Base-by-base conservation (phyloP, 2,797 vertebrate genomes). In the Spinus olivaceus region DNA sequence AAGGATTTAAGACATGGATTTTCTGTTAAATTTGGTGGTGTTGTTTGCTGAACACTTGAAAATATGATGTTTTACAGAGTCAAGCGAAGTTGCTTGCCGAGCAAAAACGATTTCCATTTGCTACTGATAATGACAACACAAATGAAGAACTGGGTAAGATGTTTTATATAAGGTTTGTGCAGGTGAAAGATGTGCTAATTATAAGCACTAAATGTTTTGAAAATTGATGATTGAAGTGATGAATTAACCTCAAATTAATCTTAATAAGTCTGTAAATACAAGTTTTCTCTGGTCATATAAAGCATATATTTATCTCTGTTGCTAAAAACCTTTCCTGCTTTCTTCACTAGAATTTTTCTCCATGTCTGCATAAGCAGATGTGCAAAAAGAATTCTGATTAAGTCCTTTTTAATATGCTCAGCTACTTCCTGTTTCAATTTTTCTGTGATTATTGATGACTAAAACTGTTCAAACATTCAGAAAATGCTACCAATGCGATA, bases 71-170 rank as follows among this genome's bases (percentile, higher is more conserved):
- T 92, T 97, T 95, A 78, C 98, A 99, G 99, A 99, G 97, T 95
- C 99, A 99, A 96, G 99, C 99, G 22, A 99, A 98, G 97, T 86
- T 99, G 89, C 98, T 99, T 91, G 98, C 99, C 69, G 99, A 99
- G 79, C 99, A 99, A 92, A 99, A 98, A 86, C 98, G 98, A 95
- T 98, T 99, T 96, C 99, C 99, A 5, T 99, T 99, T 98, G 98
- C 99, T 35, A 98, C 99, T 54, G 98, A 98, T 49, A 98, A 98
- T 94, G 98, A 98, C 87, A 99, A 98, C 97, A 99, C 98, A 86
- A 99, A 99, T 83, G 99, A 99, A 96, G 99, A 99, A 87, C 97
- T 99, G 7, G 99, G 99, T 99, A 96, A 98, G 98, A 65, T 69
- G 17, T 32, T 54, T 67, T 77, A 41, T 42, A 14, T 86, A 47